phyloP scores from a whole-genome alignment of 2,113 vertebrate genomes.

The Cochlearius cochlearius region DNA sequence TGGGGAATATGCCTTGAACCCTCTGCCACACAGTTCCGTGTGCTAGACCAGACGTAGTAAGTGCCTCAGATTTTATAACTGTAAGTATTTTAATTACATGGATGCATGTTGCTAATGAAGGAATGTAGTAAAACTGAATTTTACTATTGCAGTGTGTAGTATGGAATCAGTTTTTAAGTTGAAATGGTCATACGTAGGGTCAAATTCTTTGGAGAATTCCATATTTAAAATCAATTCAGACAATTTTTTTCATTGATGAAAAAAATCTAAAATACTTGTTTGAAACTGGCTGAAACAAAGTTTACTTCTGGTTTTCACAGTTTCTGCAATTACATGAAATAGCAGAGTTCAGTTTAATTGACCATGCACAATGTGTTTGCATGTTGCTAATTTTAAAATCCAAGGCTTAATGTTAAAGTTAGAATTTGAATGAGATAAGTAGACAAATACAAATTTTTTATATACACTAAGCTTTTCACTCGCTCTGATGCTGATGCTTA shows the following conservation, averaged over 20 bases:
- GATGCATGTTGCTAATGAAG: background rate
- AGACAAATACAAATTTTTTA: background rate
- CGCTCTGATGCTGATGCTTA: background rate
- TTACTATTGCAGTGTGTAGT: background rate
- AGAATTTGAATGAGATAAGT: background rate
- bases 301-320: background rate
- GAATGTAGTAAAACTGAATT: background rate
- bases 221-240: background rate
- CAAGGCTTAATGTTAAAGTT: background rate
- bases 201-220: background rate
- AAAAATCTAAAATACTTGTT: background rate
- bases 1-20: background rate
- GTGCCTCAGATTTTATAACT: background rate
- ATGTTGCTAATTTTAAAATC: background rate
- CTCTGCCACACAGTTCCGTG: background rate
- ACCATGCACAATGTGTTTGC: background rate
- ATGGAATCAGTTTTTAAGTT: background rate
- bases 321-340: background rate
- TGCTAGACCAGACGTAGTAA: background rate
- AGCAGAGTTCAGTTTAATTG: background rate
- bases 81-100: background rate
- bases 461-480: background rate
- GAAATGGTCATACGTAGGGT: background rate
- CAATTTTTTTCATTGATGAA: background rate
- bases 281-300: background rate